These are phyloP conservation scores for Zoroaster sp. DNA, from an alignment of 53 echinoderm and acorn worm species.

Conservation along the genomic window DNA sequence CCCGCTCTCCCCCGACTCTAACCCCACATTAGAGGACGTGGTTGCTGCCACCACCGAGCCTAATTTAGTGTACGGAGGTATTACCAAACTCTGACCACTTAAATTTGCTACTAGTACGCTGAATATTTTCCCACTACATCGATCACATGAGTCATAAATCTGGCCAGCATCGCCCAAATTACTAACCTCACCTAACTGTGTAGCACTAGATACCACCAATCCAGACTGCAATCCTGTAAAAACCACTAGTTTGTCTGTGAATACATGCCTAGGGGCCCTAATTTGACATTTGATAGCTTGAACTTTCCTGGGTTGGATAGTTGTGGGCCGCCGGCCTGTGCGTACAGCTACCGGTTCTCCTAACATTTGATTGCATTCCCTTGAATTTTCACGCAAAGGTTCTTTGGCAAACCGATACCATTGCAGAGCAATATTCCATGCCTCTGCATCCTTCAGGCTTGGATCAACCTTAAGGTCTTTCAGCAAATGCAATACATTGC, in stretches of 20 bases:
- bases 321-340: not conserved
- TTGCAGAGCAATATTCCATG: not conserved
- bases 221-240: not conserved
- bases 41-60: not conserved
- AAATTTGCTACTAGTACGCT: not conserved
- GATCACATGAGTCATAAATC: not conserved
- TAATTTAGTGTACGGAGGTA: conserved; percentile 1
- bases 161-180: not conserved
- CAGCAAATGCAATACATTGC: not conserved
- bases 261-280: not conserved
- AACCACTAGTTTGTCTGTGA: not conserved
- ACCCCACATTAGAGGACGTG: not conserved
- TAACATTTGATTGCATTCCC: not conserved
- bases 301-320: not conserved
- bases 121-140: not conserved
- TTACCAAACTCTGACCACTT: not conserved
- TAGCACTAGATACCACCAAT: not conserved
- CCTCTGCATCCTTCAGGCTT: not conserved
- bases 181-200: not conserved
- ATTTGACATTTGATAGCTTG: conserved; percentile 1
- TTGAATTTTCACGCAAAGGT: not conserved
- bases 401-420: not conserved
- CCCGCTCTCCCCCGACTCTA: not conserved
- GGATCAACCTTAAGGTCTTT: not conserved
- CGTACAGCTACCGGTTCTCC: not conserved